Conservation (phyloP, 2,113 vertebrate genomes). For the Sus scrofa region DNA sequence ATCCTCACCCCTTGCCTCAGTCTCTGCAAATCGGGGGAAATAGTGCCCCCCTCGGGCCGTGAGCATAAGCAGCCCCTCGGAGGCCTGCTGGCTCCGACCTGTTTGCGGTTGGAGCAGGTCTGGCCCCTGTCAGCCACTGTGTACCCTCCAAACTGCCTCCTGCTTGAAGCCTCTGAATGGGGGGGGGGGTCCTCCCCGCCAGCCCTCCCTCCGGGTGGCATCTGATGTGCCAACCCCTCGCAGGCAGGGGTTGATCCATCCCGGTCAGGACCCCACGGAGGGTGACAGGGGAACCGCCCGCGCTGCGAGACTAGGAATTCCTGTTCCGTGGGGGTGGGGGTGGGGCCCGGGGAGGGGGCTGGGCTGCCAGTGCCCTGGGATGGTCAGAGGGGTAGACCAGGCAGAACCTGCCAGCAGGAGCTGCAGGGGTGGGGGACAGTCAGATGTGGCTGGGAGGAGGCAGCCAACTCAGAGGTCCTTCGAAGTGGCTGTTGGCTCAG, state of each 20-base stretch:
- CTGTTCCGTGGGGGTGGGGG: accelerated
- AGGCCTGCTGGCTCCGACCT: accelerated
- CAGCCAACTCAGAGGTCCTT: background rate
- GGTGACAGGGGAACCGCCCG: background rate
- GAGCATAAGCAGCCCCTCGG: accelerated
- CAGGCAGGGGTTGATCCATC: background rate
- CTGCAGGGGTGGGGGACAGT: background rate
- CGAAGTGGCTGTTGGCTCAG: background rate
- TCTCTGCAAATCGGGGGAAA: background rate
- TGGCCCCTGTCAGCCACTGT: background rate
- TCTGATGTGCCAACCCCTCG: background rate
- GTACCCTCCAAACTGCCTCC: background rate
- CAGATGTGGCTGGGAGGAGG: background rate
- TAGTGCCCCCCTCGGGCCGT: accelerated
- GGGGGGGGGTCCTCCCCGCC: background rate
- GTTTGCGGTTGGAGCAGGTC: accelerated
- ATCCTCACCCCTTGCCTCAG: background rate
- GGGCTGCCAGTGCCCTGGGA: background rate
- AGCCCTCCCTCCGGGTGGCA: no score
- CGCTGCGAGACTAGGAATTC: background rate
- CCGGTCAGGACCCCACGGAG: background rate
- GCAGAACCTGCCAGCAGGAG: background rate
- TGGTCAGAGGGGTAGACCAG: background rate
- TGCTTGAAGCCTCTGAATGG: accelerated
- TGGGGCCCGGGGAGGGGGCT: background rate